Evolutionary conservation across 2,113 vertebrate genomes (phyloP), one percentile per base, ranked within the genome.

Genomic region (Hyla sarda): DNA sequence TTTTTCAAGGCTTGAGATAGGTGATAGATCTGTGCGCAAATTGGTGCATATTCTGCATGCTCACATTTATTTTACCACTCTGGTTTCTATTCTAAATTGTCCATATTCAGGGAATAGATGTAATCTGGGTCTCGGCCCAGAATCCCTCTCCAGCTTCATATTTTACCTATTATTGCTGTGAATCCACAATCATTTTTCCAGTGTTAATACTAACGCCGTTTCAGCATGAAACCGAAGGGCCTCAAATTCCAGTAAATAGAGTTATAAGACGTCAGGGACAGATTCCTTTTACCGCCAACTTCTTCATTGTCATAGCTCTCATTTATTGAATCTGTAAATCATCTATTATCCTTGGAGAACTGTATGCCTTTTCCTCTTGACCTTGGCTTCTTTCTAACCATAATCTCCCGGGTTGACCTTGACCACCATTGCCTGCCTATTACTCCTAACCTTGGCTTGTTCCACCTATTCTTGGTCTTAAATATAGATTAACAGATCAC

Each of bases 201-300:
- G 60, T 25, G 80, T 69, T 48, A 69, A 69, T 62, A 82, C 52
- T 52, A 72, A 54, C 17, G 81, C 65, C 54, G 78, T 65, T 62
- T 69, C 28, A 82, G 56, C n/a, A 62, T 82, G 80, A 82, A 69
- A 82, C 67, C 69, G 62, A 82, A 82, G 28, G 30, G 67, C 62
- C 28, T 50, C n/a, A 21, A 45, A 37, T 37, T 81, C 16, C 32
- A 28, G 54, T 25, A 62, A 65, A 81, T n/a, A 37, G 21, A 45
- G 78, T n/a, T 37, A 81, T n/a, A 65, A 62, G 54, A 81, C 78
- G 52, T 81, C 78, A 81, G 41, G 19, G 23, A 52, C 34, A 79
- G 52, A 30, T 58, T 58, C 21, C 50, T 30, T 37, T 41, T 41
- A 41, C 41, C 41, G 3, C 3, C 25, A 28, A 79, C 32, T 17